These are phyloP conservation scores for Galleria mellonella DNA, from an alignment of 1,140 invertebrate genomes.

Conservation along the genomic window DNA sequence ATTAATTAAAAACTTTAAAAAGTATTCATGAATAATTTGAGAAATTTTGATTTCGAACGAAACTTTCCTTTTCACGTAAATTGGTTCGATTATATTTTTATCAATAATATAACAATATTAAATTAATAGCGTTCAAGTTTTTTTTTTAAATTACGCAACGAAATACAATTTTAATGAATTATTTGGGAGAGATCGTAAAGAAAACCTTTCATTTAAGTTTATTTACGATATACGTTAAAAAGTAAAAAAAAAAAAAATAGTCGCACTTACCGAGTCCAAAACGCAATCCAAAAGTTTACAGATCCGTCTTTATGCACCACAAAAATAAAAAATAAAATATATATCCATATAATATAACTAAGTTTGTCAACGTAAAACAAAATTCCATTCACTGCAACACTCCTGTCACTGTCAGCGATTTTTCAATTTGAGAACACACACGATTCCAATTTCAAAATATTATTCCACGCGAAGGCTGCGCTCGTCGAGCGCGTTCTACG, in stretches of 20 bases:
- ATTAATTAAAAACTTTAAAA: no score
- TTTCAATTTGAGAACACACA: constrained; percentile 34
- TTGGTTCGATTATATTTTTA: no score
- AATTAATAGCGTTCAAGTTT: no score
- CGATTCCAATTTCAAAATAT: constrained; percentile 20
- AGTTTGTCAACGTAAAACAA: constrained; percentile 14
- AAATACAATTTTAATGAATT: no score
- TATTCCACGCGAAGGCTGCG: constrained; percentile 13
- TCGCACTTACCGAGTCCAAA: constrained; percentile 58
- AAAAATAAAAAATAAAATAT: constrained; percentile 19
- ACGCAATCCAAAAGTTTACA: constrained; percentile 62
- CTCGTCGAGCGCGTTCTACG: constrained; percentile 15
- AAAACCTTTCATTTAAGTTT: not conserved
- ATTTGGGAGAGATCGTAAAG: no score
- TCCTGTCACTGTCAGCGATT: constrained; percentile 41
- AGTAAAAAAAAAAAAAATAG: not conserved
- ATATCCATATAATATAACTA: constrained; percentile 12
- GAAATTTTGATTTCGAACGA: no score
- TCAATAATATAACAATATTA: no score
- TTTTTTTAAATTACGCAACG: no score
- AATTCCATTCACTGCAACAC: constrained; percentile 32
- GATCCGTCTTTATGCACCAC: constrained; percentile 49
- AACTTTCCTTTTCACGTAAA: no score
- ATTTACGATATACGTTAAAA: not conserved
- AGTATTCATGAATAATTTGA: no score